Base-by-base conservation (phyloP, 2,797 vertebrate species). In the Melanotaenia nigrans region DNA sequence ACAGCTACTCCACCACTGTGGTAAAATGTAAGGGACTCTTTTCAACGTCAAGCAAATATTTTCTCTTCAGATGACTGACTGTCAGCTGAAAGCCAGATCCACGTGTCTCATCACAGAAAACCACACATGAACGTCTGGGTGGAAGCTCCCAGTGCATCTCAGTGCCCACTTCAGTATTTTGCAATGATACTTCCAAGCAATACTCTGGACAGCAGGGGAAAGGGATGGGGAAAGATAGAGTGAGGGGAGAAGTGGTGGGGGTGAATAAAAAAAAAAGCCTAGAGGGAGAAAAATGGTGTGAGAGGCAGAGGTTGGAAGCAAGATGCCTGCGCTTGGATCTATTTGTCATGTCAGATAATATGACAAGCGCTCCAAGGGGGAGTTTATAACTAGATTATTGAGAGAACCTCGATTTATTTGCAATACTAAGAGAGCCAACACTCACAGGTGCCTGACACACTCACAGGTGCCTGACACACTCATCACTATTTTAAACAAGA, bases 281-380 rank as follows among this genome's bases (percentile, higher is more conserved):
- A 59, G 22, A 66, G 58, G 59, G 45, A 83, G 73, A 51, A 59
- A 79, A 64, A 55, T 13, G 24, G 59, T 63, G 58, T 36, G 56
- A 66, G 60, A 59, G 63, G 54, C 42, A 75, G 65, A 70, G 55
- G 42, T 62, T 25, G 68, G 72, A 68, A 64, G 71, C 60, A 54
- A 56, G 68, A 79, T 77, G 74, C 77, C 47, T 54, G 42, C 54
- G 80, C 81, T 79, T n/a, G 12, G 33, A 84, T 79, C 88, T 84
- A 90, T 93, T 91, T 90, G 90, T 93, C 92, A 89, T 87, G 86
- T 90, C 87, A 85, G 82, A 89, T 88, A 90, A 92, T 89, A 85
- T 89, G 91, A 92, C 90, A 84, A 77, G 77, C 4, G 62, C 84
- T 92, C 66, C 65, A 68, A 79, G 78, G 71, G 77, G 81, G 79